Conservation (phyloP, 2,797 vertebrate genomes). For the Pelobates cultripes region DNA sequence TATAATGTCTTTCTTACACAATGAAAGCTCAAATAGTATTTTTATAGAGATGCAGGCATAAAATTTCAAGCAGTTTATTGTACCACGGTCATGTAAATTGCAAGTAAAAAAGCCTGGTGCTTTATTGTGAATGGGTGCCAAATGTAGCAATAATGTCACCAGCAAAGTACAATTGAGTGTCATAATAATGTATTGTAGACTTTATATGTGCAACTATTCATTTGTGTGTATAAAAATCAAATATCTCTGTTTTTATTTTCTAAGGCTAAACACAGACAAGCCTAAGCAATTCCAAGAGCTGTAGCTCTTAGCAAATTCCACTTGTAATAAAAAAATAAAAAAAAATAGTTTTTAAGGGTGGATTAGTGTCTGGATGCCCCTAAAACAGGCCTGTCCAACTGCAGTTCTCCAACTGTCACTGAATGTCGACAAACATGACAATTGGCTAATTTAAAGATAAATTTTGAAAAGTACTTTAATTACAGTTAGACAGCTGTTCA, state of each 20-base stretch:
- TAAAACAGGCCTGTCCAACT: too few relatives aligned
- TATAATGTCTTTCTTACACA: background rate
- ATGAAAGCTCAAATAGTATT: background rate
- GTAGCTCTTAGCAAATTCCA: background rate
- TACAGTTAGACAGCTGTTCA: too few relatives aligned
- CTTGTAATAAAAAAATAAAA: too few relatives aligned
- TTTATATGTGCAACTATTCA: background rate
- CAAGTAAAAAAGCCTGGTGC: background rate
- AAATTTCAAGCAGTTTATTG: background rate
- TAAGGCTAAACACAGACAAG: background rate
- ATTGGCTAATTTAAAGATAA: too few relatives aligned
- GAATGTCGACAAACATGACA: too few relatives aligned
- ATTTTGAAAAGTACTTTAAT: too few relatives aligned
- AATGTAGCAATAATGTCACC: background rate
- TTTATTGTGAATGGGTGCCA: background rate
- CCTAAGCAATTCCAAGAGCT: background rate
- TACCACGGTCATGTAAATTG: background rate
- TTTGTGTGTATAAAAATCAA: background rate
- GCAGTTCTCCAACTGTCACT: too few relatives aligned
- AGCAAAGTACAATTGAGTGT: background rate
- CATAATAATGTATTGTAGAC: background rate
- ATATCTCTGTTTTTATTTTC: background rate
- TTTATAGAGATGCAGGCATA: background rate
- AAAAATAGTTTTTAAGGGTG: background rate
- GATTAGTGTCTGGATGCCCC: background rate